Evolutionary conservation across 2,797 vertebrate species (phyloP), one percentile per base, ranked within the genome.

Genomic region (Paratrypauchen microcephalus): DNA sequence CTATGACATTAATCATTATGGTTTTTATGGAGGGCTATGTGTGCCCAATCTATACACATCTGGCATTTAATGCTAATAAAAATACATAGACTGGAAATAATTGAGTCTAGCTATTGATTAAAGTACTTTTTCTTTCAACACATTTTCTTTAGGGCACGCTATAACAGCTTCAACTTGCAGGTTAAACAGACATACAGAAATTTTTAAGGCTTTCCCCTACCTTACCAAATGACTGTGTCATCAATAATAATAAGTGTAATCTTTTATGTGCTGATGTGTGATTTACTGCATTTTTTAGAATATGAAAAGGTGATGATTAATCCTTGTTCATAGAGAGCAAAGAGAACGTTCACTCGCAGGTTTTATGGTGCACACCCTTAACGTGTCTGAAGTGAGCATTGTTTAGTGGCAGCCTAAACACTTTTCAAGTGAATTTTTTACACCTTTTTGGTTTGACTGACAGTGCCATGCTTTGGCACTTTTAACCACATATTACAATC

Each of bases 401-500:
- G 8, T 76, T 65, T 62, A 52, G 61, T 62, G 70, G 18, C 45
- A 52, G 61, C n/a, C n/a, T n/a, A n/a, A n/a, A 69, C 15, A 36
- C 26, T n/a, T 9, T 65, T 66, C 52, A 74, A 69, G 56, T 72
- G 1, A 48, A n/a, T 64, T 68, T 77, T 72, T n/a, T 58, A 70
- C 70, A 69, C 48, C 54, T 66, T 56, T 26, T 68, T 66, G 21
- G 75, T 71, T 72, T 70, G 48, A 72, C 60, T 36, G 67, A 57
- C 69, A 32, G 68, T 13, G 0, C 41, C 13, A 13, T 13, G 41
- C 41, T 18, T 8, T 83, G 61, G 80, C 61, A 36, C 64, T 80
- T 64, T 11, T 45, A 72, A 73, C 70, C 45, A 5, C 71, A 81
- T 69, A 75, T 80, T 83, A 80, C 75, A 71, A 52, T 63, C 59